phyloP scores from a whole-genome alignment of 2,113 vertebrate genomes.

The Pomatostomus ruficeps region DNA sequence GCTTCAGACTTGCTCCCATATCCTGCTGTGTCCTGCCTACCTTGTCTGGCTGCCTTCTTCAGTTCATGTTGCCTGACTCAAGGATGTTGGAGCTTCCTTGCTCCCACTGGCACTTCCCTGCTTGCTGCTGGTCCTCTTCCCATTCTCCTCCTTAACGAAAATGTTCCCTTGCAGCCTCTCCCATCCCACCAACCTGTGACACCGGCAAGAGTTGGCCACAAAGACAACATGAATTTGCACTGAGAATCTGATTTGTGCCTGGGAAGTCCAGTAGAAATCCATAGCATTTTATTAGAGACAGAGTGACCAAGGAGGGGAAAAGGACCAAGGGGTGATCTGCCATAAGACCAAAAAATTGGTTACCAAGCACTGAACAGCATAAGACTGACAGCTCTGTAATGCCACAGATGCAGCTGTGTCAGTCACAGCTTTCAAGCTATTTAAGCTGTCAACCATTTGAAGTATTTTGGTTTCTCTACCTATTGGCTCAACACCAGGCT shows the following conservation, averaged over 20 bases:
- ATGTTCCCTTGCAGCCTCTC: not conserved
- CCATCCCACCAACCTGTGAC: too few relatives aligned
- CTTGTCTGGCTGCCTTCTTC: not conserved
- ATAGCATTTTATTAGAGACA: not conserved
- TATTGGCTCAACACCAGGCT: not conserved
- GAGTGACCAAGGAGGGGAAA: not conserved
- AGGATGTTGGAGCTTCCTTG: not conserved
- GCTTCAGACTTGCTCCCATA: not conserved
- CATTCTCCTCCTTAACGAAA: not conserved
- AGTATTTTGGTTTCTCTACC: not conserved
- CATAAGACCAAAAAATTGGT: not conserved
- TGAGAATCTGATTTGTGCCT: not conserved
- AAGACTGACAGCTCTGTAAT: not conserved
- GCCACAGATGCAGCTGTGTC: not conserved
- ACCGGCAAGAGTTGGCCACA: accelerated
- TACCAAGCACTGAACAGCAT: not conserved
- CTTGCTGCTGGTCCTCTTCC: not conserved
- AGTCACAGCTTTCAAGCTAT: not conserved
- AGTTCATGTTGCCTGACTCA: not conserved
- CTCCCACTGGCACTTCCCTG: not conserved
- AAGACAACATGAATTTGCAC: not conserved
- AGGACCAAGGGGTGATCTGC: not conserved
- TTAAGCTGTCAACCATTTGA: not conserved
- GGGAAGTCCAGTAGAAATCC: not conserved
- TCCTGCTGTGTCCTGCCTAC: not conserved